Conservation (phyloP, 1,140 invertebrate genomes). For the Leptopilina boulardi region DNA sequence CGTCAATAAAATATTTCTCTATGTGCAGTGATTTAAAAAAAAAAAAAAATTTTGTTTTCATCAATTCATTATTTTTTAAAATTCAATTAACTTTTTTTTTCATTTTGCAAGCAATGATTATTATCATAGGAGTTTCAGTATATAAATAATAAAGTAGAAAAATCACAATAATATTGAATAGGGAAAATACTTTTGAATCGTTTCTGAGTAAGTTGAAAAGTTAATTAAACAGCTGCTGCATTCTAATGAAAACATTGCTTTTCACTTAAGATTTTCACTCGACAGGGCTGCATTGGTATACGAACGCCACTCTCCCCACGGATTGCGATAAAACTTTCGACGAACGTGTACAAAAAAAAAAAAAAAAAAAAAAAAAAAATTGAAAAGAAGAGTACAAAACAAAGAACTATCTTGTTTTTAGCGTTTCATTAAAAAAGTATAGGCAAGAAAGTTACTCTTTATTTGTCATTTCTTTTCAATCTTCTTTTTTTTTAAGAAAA, state of each 20-base stretch:
- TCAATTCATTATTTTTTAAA: too few species aligned
- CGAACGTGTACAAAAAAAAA: constrained; percentile 21
- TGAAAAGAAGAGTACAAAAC: neutral
- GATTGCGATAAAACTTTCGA: constrained; percentile 27
- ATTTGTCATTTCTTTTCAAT: neutral
- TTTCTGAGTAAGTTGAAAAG: constrained; percentile 57
- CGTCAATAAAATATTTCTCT: too few species aligned
- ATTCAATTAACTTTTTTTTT: too few species aligned
- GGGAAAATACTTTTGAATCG: neutral
- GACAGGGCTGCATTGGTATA: constrained; percentile 20
- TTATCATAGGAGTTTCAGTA: too few species aligned
- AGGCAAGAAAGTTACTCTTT: constrained; percentile 2
- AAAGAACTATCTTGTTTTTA: constrained; percentile 1
- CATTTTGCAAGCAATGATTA: too few species aligned
- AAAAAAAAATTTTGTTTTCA: too few species aligned
- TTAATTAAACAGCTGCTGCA: constrained; percentile 56
- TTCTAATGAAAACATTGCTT: constrained; percentile 56
- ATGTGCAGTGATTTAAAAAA: too few species aligned
- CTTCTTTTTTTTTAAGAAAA: neutral
- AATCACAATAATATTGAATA: neutral
- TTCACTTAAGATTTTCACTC: constrained; percentile 55
- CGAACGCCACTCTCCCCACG: constrained; percentile 19
- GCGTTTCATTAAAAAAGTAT: constrained; percentile 15
- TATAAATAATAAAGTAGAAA: too few species aligned
- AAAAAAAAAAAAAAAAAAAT: too few species aligned